These are phyloP conservation scores for Phalacrocorax pelagicus DNA, from an alignment of 2,113 vertebrate genomes.

Conservation along the genomic window DNA sequence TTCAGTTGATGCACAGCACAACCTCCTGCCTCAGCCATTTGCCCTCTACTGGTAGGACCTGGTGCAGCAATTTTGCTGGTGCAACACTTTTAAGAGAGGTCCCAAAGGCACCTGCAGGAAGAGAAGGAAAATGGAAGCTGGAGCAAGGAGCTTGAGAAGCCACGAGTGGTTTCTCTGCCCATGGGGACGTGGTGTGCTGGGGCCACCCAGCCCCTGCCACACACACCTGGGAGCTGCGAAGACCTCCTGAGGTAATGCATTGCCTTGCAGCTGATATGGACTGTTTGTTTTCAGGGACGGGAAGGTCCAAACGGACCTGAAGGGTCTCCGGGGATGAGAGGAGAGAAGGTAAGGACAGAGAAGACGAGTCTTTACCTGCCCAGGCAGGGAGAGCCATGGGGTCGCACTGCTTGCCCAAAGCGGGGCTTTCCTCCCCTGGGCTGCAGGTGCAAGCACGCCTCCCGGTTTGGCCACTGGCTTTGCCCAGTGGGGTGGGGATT, in stretches of 20 bases:
- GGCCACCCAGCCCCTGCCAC: background rate
- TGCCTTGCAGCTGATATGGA: background rate
- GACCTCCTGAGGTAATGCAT: background rate
- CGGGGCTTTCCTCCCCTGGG: background rate
- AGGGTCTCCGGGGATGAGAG: constrained; percentile 77
- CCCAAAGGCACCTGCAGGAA: background rate
- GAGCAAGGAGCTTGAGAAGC: background rate
- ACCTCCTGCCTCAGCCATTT: background rate
- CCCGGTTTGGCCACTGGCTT: background rate
- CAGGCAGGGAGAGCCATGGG: background rate
- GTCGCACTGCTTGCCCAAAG: fast-evolving
- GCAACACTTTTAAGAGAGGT: background rate
- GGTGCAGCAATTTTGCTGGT: background rate
- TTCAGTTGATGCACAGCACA: fast-evolving
- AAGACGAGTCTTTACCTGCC: background rate
- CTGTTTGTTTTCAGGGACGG: constrained; percentile 69
- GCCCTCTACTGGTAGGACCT: background rate
- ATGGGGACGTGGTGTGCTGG: fast-evolving
- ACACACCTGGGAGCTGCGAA: fast-evolving
- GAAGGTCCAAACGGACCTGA: constrained; percentile 69
- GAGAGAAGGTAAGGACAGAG: constrained; percentile 77
- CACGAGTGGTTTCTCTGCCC: fast-evolving
- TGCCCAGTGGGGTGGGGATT: background rate
- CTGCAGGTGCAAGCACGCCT: background rate
- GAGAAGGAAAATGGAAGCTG: background rate